phyloP scores from a whole-genome alignment of 1,140 invertebrate genomes.

The Drosophila ambigua region DNA sequence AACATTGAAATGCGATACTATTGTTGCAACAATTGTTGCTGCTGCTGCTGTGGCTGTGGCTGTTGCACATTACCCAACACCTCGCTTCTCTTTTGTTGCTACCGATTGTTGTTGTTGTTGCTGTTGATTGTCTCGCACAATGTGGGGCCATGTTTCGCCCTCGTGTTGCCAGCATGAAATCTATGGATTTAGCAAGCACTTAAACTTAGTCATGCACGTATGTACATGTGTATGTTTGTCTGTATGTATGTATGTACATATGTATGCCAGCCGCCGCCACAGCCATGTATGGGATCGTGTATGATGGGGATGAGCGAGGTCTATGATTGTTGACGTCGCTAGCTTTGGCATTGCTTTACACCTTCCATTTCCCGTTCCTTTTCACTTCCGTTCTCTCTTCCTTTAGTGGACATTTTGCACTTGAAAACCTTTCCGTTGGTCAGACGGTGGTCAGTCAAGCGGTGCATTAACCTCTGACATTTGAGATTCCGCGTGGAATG shows the following conservation, averaged over 20 bases:
- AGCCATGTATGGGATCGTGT: slow-evolving; percentile 21
- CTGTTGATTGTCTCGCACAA: slow-evolving; percentile 71
- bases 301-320: slow-evolving; percentile 1
- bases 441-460: slow-evolving; percentile 67
- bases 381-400: neutral
- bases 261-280: neutral
- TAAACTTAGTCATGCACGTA: slow-evolving; percentile 75
- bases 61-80: slow-evolving; percentile 64
- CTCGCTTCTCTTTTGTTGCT: slow-evolving; percentile 44
- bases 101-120: slow-evolving; percentile 8
- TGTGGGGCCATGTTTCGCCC: slow-evolving; percentile 75
- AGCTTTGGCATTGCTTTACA: slow-evolving; percentile 54
- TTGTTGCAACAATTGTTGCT: slow-evolving; percentile 71
- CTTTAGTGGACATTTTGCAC: slow-evolving; percentile 55
- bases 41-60: slow-evolving; percentile 29
- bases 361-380: slow-evolving; percentile 11
- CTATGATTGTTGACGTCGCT: slow-evolving; percentile 42
- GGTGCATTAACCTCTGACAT: slow-evolving; percentile 75
- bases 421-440: slow-evolving; percentile 59
- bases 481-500: slow-evolving; percentile 23
- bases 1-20: slow-evolving; percentile 80
- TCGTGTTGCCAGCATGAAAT: slow-evolving; percentile 76
- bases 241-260: too few relatives aligned
- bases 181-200: slow-evolving; percentile 81
- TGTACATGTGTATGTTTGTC: too few relatives aligned